Conservation (phyloP, 2,797 vertebrate species). For the Euthynnus affinis region DNA sequence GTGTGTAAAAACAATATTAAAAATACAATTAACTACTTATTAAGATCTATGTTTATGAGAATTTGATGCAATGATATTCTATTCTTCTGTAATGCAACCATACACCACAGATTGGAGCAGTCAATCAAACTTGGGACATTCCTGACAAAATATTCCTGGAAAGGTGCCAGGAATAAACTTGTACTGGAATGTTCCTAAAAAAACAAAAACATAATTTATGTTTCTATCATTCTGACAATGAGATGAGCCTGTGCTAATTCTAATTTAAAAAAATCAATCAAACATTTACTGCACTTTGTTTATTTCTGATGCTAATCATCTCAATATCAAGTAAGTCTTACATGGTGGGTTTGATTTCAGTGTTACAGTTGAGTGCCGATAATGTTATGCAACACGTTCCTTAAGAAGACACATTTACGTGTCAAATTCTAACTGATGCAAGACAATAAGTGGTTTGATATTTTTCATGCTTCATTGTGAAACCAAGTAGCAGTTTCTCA, state of each 20-base stretch:
- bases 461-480: neutral
- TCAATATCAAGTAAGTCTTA: neutral
- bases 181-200: neutral
- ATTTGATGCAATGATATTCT: slow-evolving; percentile 10
- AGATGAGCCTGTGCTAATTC: neutral
- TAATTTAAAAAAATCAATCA: slow-evolving; percentile 2
- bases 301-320: neutral
- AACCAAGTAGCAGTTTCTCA: slow-evolving; percentile 18
- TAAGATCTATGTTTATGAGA: neutral
- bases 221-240: neutral
- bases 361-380: neutral
- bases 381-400: neutral
- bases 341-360: neutral
- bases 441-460: neutral
- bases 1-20: too few relatives aligned
- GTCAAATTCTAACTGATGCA: neutral
- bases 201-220: slow-evolving; percentile 4
- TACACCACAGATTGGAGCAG: slow-evolving; percentile 17
- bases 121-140: slow-evolving; percentile 15
- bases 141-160: slow-evolving; percentile 1
- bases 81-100: slow-evolving; percentile 13
- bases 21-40: too few relatives aligned
- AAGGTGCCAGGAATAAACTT: neutral
- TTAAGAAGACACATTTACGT: neutral
- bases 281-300: neutral